A percentile compares a stretch with the other conserved stretches of the same genome.
Conservation (phyloP, 2,113 vertebrate species). For the Xiphorhynchus elegans region DNA sequence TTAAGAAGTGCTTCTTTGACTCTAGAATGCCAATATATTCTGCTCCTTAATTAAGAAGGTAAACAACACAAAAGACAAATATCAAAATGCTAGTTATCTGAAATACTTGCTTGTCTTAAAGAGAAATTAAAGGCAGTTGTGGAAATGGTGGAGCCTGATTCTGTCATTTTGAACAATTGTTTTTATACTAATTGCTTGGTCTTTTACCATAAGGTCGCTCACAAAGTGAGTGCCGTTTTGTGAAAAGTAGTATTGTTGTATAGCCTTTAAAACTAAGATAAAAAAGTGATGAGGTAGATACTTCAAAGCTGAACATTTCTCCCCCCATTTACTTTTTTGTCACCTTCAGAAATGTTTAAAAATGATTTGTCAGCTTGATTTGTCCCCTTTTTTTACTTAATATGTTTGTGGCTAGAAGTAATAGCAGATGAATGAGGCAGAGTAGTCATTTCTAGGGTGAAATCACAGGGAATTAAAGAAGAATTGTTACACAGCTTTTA, state of each 20-base stretch:
- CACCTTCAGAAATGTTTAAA: slow-evolving; percentile 20
- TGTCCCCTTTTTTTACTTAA: background rate
- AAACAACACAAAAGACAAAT: slow-evolving; percentile 32
- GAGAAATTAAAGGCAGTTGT: background rate
- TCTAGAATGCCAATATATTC: background rate
- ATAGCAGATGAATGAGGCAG: background rate
- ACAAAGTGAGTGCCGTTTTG: background rate
- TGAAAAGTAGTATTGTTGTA: background rate
- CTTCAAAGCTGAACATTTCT: background rate
- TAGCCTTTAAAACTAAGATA: background rate
- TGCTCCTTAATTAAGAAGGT: background rate
- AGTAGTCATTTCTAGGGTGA: slow-evolving; percentile 43
- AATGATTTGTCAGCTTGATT: slow-evolving; percentile 11
- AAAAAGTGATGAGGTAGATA: background rate
- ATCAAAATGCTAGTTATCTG: slow-evolving; percentile 19
- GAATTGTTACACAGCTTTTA: slow-evolving; percentile 52
- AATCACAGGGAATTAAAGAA: slow-evolving; percentile 63
- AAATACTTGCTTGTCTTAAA: slow-evolving; percentile 4
- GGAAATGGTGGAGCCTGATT: background rate
- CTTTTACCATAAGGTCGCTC: background rate
- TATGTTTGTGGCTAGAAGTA: slow-evolving; percentile 35
- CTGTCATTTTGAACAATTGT: background rate
- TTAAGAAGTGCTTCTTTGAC: slow-evolving; percentile 22
- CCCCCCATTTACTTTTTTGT: background rate
- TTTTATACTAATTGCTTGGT: background rate